Evolutionary conservation across 2,113 vertebrate genomes (phyloP).

Genomic region (Scartelaos histophorus): DNA sequence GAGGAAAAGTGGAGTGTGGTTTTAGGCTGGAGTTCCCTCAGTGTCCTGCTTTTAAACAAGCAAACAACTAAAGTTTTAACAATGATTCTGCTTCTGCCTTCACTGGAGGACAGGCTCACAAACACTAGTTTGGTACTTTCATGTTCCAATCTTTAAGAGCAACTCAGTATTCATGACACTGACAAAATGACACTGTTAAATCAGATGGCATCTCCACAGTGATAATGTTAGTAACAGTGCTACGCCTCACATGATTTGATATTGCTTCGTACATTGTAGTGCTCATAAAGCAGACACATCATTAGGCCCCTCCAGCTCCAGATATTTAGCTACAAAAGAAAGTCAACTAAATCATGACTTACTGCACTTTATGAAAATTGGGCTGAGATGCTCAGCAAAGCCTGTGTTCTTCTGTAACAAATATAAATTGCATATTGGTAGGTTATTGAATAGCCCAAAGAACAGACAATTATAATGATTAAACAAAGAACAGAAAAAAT

Average conservation of each 20-base stretch:
- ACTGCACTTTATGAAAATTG: conserved; percentile 13
- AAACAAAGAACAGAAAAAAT: no score
- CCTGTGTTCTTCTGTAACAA: conserved; percentile 52
- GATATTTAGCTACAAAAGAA: neutral
- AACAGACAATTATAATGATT: conserved; percentile 15
- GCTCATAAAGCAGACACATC: conserved; percentile 43
- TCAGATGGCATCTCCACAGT: conserved; percentile 35
- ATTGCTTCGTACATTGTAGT: conserved; percentile 24
- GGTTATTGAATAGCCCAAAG: conserved; percentile 19
- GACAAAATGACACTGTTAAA: conserved; percentile 15
- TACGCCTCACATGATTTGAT: conserved; percentile 51
- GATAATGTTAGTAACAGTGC: conserved; percentile 62
- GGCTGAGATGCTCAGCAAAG: conserved; percentile 52
- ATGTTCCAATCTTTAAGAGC: conserved; percentile 11
- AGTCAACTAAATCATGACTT: conserved; percentile 28
- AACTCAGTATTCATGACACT: neutral
- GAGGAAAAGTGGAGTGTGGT: conserved; percentile 9
- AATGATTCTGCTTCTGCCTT: conserved; percentile 19
- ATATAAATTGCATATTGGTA: conserved; percentile 63
- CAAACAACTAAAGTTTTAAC: neutral
- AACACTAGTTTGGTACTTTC: neutral
- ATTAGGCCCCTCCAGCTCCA: conserved; percentile 34
- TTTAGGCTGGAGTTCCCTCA: conserved; percentile 38
- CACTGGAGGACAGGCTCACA: conserved; percentile 10
- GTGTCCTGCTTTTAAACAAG: conserved; percentile 37